Conservation (phyloP, 2,888 invertebrate genomes). For the Arrhopalites spinosus region DNA sequence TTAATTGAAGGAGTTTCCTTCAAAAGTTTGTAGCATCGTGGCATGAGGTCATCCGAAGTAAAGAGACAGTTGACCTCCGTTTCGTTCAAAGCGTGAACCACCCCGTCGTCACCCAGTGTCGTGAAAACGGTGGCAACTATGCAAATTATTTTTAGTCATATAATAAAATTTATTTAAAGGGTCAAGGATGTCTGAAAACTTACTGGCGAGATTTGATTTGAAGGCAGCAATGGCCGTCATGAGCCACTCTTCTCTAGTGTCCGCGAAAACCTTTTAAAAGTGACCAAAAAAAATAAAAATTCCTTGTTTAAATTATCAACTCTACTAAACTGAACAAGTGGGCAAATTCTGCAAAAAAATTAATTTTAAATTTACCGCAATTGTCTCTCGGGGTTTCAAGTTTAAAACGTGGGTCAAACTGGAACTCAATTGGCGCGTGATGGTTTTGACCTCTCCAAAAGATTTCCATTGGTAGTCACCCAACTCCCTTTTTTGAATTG, state of each 20-base stretch:
- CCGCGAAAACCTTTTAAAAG: no score
- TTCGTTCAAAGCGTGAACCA: constrained; percentile 95
- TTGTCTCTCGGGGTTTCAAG: constrained; percentile 71
- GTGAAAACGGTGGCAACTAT: constrained; percentile 94
- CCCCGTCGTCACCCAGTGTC: constrained; percentile 94
- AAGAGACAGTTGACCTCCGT: constrained; percentile 92
- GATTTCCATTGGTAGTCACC: constrained; percentile 92
- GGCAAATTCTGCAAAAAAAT: no score
- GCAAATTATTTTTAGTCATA: constrained; percentile 5
- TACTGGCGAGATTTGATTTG: constrained; percentile 86
- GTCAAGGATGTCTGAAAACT: constrained; percentile 39
- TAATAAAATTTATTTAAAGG: not conserved
- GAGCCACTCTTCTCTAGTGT: constrained; percentile 98
- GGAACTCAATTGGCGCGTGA: constrained; percentile 77
- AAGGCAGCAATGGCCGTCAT: constrained; percentile 94
- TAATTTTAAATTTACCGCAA: no score
- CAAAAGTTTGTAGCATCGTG: constrained; percentile 83
- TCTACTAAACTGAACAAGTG: no score
- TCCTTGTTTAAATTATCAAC: no score
- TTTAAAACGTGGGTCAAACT: constrained; percentile 79
- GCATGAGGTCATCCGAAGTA: constrained; percentile 88
- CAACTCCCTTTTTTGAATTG: constrained; percentile 74
- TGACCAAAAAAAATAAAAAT: no score
- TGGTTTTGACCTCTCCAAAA: constrained; percentile 74
- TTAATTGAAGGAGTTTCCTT: constrained; percentile 74